Evolutionary conservation across 2,113 vertebrate species (phyloP).

Genomic region (Hyperopisus bebe): DNA sequence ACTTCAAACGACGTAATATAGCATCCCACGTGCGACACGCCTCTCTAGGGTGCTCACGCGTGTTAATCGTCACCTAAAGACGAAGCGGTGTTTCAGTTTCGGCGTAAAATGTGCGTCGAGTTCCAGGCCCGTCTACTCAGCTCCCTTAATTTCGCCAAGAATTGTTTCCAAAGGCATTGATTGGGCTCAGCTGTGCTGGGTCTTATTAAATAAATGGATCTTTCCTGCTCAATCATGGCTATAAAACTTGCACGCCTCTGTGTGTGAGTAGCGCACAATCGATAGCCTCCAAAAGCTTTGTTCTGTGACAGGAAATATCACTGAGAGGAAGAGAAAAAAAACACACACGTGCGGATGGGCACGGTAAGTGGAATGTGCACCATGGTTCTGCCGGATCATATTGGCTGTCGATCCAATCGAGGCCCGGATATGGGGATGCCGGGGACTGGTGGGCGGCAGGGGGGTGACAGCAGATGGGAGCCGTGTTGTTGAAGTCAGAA

Average conservation of each 20-base stretch:
- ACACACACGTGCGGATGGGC: background rate
- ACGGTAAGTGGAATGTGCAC: background rate
- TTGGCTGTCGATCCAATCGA: background rate
- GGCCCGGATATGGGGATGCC: background rate
- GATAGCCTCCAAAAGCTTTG: conserved; percentile 33
- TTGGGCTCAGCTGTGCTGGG: conserved; percentile 64
- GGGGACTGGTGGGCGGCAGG: no score
- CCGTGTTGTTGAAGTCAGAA: background rate
- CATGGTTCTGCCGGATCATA: background rate
- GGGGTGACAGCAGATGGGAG: background rate
- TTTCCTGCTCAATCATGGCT: conserved; percentile 67
- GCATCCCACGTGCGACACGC: background rate
- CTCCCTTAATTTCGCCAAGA: conserved; percentile 46
- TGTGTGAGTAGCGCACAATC: conserved; percentile 51
- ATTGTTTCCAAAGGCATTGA: conserved; percentile 69
- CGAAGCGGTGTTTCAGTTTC: background rate
- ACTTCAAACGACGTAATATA: background rate
- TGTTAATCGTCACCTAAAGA: background rate
- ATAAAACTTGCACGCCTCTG: conserved; percentile 56
- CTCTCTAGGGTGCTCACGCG: background rate
- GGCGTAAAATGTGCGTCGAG: background rate
- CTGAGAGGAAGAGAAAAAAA: background rate
- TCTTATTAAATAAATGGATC: conserved; percentile 62
- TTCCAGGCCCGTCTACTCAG: background rate
- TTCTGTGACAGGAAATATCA: conserved; percentile 18